Percentiles rank a stretch among this genome's conserved stretches.
phyloP scores from a whole-genome alignment of 2,113 vertebrate genomes.

The Hippocampus comes region DNA sequence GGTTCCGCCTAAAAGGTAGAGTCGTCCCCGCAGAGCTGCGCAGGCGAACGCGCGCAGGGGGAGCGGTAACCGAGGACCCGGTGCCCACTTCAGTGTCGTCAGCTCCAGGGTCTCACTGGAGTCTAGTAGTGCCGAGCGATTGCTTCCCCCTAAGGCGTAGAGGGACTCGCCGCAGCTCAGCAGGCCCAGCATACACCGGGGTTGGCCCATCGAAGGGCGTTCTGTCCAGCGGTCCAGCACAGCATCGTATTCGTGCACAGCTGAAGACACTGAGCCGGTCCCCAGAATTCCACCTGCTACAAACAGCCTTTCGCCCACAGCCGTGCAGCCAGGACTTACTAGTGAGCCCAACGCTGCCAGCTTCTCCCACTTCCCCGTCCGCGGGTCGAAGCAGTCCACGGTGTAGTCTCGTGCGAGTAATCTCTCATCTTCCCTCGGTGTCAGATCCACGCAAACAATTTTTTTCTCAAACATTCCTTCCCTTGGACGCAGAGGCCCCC shows the following conservation, averaged over 20 bases:
- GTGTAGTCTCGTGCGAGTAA: slow-evolving; percentile 66
- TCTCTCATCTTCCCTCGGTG: slow-evolving; percentile 71
- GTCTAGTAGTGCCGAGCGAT: slow-evolving; percentile 69
- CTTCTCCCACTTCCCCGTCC: slow-evolving; percentile 79
- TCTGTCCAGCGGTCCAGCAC: slow-evolving; percentile 75
- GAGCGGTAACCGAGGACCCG: slow-evolving; percentile 50
- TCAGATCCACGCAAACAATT: slow-evolving; percentile 79
- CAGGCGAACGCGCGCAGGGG: slow-evolving; percentile 71
- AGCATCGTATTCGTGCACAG: slow-evolving; percentile 75
- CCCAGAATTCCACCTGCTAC: slow-evolving; percentile 76
- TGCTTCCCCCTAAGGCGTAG: slow-evolving; percentile 77
- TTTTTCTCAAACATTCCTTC: slow-evolving; percentile 83
- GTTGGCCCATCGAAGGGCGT: slow-evolving; percentile 67
- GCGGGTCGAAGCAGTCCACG: slow-evolving; percentile 77
- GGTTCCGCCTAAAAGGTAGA: slow-evolving; percentile 78
- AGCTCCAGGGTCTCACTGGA: slow-evolving; percentile 71
- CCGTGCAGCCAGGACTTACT: slow-evolving; percentile 74
- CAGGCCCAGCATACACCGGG: slow-evolving; percentile 75
- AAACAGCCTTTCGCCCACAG: slow-evolving; percentile 73
- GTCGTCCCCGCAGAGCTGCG: slow-evolving; percentile 69
- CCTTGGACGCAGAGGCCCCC: slow-evolving; percentile 72
- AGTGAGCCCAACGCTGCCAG: slow-evolving; percentile 74
- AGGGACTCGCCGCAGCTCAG: slow-evolving; percentile 72
- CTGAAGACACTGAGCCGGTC: slow-evolving; percentile 71
- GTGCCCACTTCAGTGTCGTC: slow-evolving; percentile 37